Evolutionary conservation across 2,888 invertebrate species (phyloP).

Genomic region (Micoletzkya japonica): DNA sequence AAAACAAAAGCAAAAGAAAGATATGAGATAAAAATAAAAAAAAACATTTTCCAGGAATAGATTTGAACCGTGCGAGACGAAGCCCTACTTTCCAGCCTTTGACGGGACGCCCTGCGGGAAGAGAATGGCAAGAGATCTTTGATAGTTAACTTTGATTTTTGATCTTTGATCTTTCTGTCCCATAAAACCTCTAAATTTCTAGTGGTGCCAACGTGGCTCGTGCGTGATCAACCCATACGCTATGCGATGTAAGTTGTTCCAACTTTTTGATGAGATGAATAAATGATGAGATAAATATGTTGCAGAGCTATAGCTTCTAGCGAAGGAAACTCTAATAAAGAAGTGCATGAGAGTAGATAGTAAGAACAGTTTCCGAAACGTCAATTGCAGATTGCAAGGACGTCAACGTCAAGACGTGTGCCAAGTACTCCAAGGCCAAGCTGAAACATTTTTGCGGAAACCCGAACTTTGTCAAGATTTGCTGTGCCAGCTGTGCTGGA

Average conservation of each 20-base stretch:
- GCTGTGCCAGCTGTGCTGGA: neutral
- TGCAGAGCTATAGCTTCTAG: too few relatives aligned
- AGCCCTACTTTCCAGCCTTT: conserved; percentile 56
- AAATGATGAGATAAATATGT: too few relatives aligned
- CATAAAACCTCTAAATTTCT: conserved; percentile 27
- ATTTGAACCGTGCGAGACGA: conserved; percentile 55
- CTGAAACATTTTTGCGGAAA: conserved; percentile 43
- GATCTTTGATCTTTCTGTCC: too few relatives aligned
- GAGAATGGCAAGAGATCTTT: too few relatives aligned
- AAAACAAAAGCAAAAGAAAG: too few relatives aligned
- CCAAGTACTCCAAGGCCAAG: conserved; percentile 41
- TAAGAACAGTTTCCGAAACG: neutral
- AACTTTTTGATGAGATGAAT: neutral
- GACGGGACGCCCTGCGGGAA: conserved; percentile 58
- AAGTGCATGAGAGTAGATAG: neutral
- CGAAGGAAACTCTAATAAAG: too few relatives aligned
- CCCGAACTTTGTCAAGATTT: conserved; percentile 11
- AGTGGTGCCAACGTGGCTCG: conserved; percentile 58
- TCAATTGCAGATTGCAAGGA: conserved; percentile 44
- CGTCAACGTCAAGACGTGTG: conserved; percentile 48
- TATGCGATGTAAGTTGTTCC: neutral
- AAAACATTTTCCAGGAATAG: conserved; percentile 27
- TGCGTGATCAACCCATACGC: conserved; percentile 43
- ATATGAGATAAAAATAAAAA: too few relatives aligned
- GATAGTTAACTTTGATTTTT: too few relatives aligned